Percentiles rank a stretch among this genome's conserved stretches.
Conservation (phyloP, 2,797 vertebrate genomes). For the Melanitta fusca region DNA sequence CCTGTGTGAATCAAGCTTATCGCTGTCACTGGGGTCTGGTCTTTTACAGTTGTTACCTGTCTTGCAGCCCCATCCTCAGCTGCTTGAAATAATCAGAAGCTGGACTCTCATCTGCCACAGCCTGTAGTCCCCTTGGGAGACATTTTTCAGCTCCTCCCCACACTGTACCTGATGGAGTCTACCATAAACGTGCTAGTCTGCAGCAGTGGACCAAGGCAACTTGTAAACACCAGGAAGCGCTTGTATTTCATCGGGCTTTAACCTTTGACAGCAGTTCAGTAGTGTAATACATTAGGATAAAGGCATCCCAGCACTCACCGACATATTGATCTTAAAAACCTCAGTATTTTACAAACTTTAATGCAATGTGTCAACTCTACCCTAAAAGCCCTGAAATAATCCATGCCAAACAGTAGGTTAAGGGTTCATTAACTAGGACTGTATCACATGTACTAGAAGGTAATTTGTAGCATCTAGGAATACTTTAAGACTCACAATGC, state of each 20-base stretch:
- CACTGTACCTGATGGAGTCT: background rate
- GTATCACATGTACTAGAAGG: background rate
- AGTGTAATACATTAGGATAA: rapidly evolving
- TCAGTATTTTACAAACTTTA: background rate
- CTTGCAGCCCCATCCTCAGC: background rate
- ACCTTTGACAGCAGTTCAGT: background rate
- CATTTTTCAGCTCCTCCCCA: background rate
- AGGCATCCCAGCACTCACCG: rapidly evolving
- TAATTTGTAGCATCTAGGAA: background rate
- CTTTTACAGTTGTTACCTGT: background rate
- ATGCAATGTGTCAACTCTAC: rapidly evolving
- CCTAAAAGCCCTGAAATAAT: background rate
- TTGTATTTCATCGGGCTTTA: background rate
- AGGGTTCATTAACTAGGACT: background rate
- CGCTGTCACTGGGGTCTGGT: background rate
- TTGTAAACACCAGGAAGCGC: background rate
- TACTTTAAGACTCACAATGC: background rate
- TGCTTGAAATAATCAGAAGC: background rate
- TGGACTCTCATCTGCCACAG: background rate
- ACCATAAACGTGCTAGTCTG: background rate
- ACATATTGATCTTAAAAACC: background rate
- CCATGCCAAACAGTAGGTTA: background rate
- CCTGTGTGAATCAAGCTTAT: rapidly evolving
- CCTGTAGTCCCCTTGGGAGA: too few relatives aligned
- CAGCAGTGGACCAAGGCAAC: background rate